These are phyloP conservation scores for Drosophila kuntzei DNA, from an alignment of 2,888 invertebrate species.

Conservation along the genomic window DNA sequence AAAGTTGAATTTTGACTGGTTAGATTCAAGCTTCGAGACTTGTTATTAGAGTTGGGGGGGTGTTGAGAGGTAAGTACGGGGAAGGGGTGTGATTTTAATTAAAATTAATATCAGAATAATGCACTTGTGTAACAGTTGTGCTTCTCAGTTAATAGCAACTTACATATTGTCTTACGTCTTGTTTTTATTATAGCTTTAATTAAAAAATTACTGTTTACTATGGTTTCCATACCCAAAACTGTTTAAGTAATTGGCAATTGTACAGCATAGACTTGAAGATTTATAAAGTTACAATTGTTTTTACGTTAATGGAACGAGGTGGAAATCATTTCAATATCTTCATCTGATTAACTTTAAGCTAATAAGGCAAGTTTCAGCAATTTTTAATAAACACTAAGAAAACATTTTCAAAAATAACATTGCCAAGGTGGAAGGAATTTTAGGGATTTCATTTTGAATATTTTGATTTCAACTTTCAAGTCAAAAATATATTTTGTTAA, in stretches of 20 bases:
- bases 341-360: no score
- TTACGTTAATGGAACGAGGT: no score
- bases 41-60: conserved; percentile 2
- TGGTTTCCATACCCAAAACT: neutral
- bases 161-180: conserved; percentile 3
- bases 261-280: no score
- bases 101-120: conserved; percentile 29
- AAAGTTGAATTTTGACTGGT: conserved; percentile 50
- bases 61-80: neutral
- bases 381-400: no score
- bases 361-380: no score
- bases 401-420: no score
- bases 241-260: neutral
- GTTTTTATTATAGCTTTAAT: conserved; percentile 12
- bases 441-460: no score
- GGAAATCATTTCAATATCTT: no score
- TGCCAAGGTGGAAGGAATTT: no score
- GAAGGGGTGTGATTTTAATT: conserved; percentile 23
- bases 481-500: no score
- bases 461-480: no score
- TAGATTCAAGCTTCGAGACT: conserved; percentile 15
- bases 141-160: conserved; percentile 4
- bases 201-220: neutral
- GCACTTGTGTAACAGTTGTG: conserved; percentile 9
- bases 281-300: no score